phyloP scores from a whole-genome alignment of 2,888 invertebrate genomes.

The Eurois occulta region DNA sequence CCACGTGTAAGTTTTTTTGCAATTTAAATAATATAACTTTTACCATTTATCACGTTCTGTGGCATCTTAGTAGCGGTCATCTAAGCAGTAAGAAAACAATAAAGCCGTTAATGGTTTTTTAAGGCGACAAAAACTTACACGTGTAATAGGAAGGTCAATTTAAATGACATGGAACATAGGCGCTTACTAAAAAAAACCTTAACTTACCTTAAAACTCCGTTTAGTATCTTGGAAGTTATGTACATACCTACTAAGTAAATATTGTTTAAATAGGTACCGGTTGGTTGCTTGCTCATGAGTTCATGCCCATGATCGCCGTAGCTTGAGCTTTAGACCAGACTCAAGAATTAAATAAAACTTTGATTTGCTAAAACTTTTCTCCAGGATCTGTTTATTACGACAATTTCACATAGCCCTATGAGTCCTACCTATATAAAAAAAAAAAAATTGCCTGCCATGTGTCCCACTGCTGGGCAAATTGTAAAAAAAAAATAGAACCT shows the following conservation, averaged over 20 bases:
- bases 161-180: neutral
- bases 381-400: neutral
- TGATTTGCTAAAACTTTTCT: neutral
- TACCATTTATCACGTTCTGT: neutral
- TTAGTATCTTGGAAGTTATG: neutral
- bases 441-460: too few species aligned
- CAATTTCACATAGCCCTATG: neutral
- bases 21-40: neutral
- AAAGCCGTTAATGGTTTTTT: neutral
- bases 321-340: neutral
- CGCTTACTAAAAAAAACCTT: neutral
- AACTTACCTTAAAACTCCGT: neutral
- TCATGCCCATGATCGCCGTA: neutral
- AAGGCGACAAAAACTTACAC: neutral
- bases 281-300: neutral
- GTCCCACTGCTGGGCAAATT: too few species aligned
- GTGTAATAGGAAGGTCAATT: neutral
- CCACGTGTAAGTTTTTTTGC: slow-evolving; percentile 11
- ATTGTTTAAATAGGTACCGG: neutral
- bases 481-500: neutral
- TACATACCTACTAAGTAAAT: neutral
- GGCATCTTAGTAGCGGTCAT: neutral
- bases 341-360: neutral
- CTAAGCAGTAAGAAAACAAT: neutral
- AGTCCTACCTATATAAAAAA: neutral